Conservation (phyloP, 2,113 vertebrate genomes). For the Ammodytes dubius region DNA sequence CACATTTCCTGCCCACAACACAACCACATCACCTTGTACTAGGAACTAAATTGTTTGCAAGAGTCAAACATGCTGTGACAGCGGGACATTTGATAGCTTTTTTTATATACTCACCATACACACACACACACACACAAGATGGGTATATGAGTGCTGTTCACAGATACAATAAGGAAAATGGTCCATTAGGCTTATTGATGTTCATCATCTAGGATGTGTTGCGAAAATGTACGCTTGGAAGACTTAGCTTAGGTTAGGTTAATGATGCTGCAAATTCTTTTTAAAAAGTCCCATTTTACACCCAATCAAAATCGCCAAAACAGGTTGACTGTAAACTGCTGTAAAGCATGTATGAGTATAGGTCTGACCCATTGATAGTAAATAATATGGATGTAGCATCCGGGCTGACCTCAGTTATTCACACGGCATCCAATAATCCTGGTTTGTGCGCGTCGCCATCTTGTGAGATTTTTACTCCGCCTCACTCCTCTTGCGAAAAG, state of each 20-base stretch:
- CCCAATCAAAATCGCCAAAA: not conserved
- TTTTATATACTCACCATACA: not conserved
- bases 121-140: not conserved
- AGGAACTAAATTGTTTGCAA: conserved; percentile 14
- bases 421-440: too few relatives aligned
- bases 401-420: too few relatives aligned
- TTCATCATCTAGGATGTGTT: not conserved
- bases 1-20: conserved; percentile 10
- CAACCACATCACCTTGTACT: conserved; percentile 2
- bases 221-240: not conserved
- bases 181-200: not conserved
- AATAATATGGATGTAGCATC: too few relatives aligned
- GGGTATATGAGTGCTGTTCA: not conserved
- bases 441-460: too few relatives aligned
- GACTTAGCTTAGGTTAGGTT: too few relatives aligned
- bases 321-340: not conserved
- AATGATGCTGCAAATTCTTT: not conserved
- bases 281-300: not conserved
- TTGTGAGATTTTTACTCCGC: too few relatives aligned
- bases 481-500: too few relatives aligned
- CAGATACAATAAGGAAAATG: conserved; percentile 8
- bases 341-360: not conserved
- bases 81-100: conserved; percentile 6
- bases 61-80: conserved; percentile 33
- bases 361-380: too few relatives aligned